A percentile compares a stretch with the other conserved stretches of the same genome.
Evolutionary conservation across 2,888 invertebrate species (phyloP).

Genomic region (Leptinotarsa peninsularis): DNA sequence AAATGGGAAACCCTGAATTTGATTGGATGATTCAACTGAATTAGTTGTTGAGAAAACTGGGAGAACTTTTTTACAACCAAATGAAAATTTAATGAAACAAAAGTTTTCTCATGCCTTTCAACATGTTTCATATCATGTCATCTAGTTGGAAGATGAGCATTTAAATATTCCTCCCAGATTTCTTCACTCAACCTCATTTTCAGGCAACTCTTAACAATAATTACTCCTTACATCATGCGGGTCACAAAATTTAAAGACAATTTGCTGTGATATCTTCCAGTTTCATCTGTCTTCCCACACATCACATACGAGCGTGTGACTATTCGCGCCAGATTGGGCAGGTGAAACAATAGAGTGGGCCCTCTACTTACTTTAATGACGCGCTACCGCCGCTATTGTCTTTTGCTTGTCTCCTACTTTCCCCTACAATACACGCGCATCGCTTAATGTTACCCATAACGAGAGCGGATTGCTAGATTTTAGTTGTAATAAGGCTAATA

Average conservation of each 20-base stretch:
- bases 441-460: slow-evolving; percentile 29
- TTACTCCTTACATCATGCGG: slow-evolving; percentile 23
- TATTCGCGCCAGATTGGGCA: slow-evolving; percentile 51
- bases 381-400: slow-evolving; percentile 44
- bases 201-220: background rate
- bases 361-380: slow-evolving; percentile 42
- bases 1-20: too few relatives aligned
- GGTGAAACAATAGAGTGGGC: slow-evolving; percentile 44
- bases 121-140: background rate
- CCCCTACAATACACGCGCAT: slow-evolving; percentile 33
- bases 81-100: too few relatives aligned
- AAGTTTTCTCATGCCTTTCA: too few relatives aligned
- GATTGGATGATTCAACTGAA: too few relatives aligned
- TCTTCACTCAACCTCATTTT: slow-evolving; percentile 15
- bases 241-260: slow-evolving; percentile 30
- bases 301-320: slow-evolving; percentile 51
- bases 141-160: background rate
- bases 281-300: slow-evolving; percentile 52
- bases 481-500: slow-evolving; percentile 25
- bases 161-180: background rate
- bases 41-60: too few relatives aligned
- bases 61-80: too few relatives aligned
- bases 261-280: slow-evolving; percentile 33
- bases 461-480: slow-evolving; percentile 29
- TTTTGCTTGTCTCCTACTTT: slow-evolving; percentile 34